A percentile compares a stretch with the other conserved stretches of the same genome.
These are phyloP conservation scores for Neogale vison DNA, from an alignment of 2,113 vertebrate genomes.

Conservation along the genomic window DNA sequence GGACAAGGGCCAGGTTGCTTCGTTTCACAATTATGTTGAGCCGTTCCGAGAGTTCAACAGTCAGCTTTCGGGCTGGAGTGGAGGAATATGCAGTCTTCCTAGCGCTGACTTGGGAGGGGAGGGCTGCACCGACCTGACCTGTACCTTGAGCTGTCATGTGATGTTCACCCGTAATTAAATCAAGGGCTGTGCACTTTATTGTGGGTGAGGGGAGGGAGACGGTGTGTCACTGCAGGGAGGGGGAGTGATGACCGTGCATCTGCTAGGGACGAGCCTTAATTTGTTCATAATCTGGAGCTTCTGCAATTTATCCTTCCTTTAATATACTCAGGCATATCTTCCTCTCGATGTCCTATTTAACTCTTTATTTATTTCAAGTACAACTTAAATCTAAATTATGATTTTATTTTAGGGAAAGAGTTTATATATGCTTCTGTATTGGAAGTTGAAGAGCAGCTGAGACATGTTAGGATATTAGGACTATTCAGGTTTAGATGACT, in stretches of 20 bases:
- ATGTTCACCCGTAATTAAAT: not conserved
- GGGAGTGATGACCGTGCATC: not conserved
- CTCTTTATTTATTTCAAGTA: constrained; percentile 32
- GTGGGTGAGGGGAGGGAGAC: too few species aligned
- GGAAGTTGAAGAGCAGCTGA: not conserved
- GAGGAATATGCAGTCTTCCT: not conserved
- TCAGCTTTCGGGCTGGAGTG: not conserved
- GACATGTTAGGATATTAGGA: not conserved
- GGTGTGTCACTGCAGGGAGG: not conserved
- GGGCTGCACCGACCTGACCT: not conserved
- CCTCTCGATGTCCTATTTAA: not conserved
- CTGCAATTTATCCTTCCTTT: not conserved
- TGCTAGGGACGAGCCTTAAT: not conserved
- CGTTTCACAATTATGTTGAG: not conserved
- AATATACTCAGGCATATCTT: not conserved
- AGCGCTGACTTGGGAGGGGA: not conserved
- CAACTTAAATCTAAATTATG: not conserved
- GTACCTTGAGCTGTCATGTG: not conserved
- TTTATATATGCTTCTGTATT: constrained; percentile 3
- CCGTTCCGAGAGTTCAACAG: not conserved
- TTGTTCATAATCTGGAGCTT: not conserved
- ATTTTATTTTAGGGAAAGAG: not conserved
- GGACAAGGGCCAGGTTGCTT: not conserved
- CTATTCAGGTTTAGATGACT: not conserved
- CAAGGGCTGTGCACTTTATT: not conserved